Percentiles rank a stretch among this genome's conserved stretches.
Conservation (phyloP, 2,888 invertebrate genomes). For the Heliconius charithonia region DNA sequence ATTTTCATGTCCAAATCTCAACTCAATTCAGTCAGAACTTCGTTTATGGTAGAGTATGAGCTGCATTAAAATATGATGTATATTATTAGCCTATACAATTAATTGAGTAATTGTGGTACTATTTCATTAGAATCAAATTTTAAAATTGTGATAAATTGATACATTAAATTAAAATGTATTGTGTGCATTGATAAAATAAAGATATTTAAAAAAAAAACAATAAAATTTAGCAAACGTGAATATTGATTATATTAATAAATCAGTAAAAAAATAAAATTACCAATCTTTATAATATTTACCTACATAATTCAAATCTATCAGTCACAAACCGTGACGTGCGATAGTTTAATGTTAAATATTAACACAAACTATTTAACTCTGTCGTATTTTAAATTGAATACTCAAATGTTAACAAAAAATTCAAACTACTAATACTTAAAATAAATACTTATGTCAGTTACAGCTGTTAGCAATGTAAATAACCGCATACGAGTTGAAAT, state of each 20-base stretch:
- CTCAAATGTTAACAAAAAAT: too few relatives aligned
- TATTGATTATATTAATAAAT: too few relatives aligned
- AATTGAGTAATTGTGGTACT: neutral
- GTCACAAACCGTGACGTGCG: neutral
- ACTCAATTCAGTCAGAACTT: conserved; percentile 22
- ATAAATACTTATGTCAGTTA: neutral
- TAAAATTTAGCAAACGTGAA: too few relatives aligned
- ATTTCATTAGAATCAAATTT: neutral
- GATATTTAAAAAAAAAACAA: too few relatives aligned
- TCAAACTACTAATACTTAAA: too few relatives aligned
- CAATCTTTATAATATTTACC: neutral
- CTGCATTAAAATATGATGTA: neutral
- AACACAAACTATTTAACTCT: neutral
- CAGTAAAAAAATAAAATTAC: neutral
- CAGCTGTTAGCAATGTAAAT: neutral
- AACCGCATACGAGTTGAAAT: neutral
- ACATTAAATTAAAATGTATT: too few relatives aligned
- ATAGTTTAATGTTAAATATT: neutral
- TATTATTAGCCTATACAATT: neutral
- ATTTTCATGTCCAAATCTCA: conserved; percentile 23
- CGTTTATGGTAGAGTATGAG: conserved; percentile 4
- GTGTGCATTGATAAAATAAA: neutral
- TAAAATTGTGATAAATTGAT: too few relatives aligned
- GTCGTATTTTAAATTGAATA: too few relatives aligned
- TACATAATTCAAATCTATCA: neutral